Evolutionary conservation across 2,797 vertebrate species (phyloP), one percentile per base, ranked within the genome.

Genomic region (Salarias fasciatus): DNA sequence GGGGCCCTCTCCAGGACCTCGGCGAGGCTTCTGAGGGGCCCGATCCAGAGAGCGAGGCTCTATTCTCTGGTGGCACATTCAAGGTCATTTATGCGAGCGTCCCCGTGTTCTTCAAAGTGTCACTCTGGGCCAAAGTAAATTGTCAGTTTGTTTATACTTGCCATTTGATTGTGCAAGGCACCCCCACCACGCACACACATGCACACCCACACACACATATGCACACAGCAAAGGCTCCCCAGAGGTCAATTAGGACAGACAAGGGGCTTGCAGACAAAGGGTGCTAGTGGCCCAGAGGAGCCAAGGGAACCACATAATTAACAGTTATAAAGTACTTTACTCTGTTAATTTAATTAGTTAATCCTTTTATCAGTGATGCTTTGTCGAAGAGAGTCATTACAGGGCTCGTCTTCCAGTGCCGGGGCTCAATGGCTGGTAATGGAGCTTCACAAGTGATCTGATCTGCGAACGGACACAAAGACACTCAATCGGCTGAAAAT

Each of bases 241-340:
- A 88, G 91, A 94, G 93, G 91, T 93, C 92, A 95, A 93, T 92
- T 91, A 92, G 93, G 90, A 92, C 92, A 93, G 88, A 91, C 93
- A 88, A 93, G 93, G 92, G 89, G 89, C 87, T 91, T 90, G 86
- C 90, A 92, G 92, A 95, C 91, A 92, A 94, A 94, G 88, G 92
- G 91, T 88, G 86, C 88, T 83, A 91, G 89, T 92, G 85, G 90
- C 88, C 87, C 93, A 93, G 85, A 91, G 92, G 90, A 92, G 87
- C 79, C 86, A 67, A 72, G 82, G 88, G 91, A 86, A 89, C 84
- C 92, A 86, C 85, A 90, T 90, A 91, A 94, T 95, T 94, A 94
- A 93, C 90, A 92, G 93, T 88, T 90, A 94, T 93, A 93, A 94
- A 94, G 91, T 93, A 94, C 93, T 95, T 94, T 91, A 91, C 89